Percentiles rank a stretch among this genome's conserved stretches.
Evolutionary conservation across 2,888 invertebrate species (phyloP).

Genomic region (Pomacea canaliculata): DNA sequence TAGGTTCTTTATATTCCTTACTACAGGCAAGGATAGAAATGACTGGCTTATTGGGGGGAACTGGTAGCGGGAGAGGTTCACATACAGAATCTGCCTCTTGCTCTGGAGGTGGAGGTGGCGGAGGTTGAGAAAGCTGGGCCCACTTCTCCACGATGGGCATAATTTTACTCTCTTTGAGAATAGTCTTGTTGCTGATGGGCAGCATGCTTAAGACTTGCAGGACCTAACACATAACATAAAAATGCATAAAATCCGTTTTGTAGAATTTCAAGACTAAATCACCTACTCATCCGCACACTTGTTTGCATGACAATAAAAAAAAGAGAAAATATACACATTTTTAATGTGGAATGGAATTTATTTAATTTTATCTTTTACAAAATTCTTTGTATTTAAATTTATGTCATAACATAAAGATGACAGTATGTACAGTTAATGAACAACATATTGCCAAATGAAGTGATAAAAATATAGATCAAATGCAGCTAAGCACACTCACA

Average conservation of each 20-base stretch:
- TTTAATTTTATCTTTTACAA: no score
- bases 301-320: no score
- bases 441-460: no score
- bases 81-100: slow-evolving; percentile 32
- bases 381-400: no score
- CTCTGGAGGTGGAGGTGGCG: slow-evolving; percentile 25
- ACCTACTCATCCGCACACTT: no score
- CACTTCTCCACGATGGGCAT: slow-evolving; percentile 87
- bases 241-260: background rate
- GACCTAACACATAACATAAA: slow-evolving; percentile 72
- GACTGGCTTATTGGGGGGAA: slow-evolving; percentile 42
- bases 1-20: slow-evolving; percentile 39
- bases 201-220: slow-evolving; percentile 85
- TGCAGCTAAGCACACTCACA: no score
- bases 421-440: no score
- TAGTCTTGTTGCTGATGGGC: slow-evolving; percentile 93
- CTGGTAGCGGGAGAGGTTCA: slow-evolving; percentile 22
- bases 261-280: background rate
- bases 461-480: no score
- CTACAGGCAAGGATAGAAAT: slow-evolving; percentile 51
- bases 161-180: slow-evolving; percentile 92
- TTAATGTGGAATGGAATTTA: no score
- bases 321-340: no score
- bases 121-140: slow-evolving; percentile 71
- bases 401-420: no score